Percentiles rank a stretch among this genome's conserved stretches.
Evolutionary conservation across 2,797 vertebrate species (phyloP).

Genomic region (Falco columbarius): DNA sequence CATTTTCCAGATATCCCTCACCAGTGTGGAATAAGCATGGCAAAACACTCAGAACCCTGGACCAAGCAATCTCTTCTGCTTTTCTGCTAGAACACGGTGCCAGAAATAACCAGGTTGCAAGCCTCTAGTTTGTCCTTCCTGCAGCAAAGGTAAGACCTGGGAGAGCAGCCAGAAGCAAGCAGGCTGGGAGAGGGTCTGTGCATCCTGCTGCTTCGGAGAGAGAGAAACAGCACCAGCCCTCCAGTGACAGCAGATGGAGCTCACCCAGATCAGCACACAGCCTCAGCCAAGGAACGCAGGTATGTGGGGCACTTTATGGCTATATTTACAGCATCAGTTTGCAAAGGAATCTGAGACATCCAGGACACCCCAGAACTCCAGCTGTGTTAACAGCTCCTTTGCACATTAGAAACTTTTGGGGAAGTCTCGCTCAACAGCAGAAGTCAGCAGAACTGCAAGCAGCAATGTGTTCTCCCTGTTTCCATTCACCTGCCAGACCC

Average conservation of each 20-base stretch:
- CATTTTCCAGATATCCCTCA: background rate
- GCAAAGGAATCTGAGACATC: background rate
- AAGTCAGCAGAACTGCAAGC: background rate
- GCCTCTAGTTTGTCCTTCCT: background rate
- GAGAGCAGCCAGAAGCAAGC: slow-evolving; percentile 4
- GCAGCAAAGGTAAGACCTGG: background rate
- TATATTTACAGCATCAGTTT: background rate
- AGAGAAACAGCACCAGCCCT: background rate
- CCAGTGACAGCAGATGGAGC: background rate
- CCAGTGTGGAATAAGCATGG: rapidly evolving
- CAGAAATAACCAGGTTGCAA: background rate
- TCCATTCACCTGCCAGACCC: background rate
- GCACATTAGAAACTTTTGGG: background rate
- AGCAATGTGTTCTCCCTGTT: background rate
- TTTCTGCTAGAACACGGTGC: background rate
- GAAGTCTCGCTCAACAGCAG: background rate
- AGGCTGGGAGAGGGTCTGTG: background rate
- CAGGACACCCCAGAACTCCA: background rate
- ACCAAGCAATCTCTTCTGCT: background rate
- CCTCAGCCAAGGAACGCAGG: background rate
- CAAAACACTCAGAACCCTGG: background rate
- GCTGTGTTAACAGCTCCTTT: background rate
- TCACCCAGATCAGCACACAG: background rate
- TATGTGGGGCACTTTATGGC: background rate
- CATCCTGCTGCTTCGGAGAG: background rate